Base-by-base conservation (phyloP, 1,140 invertebrate species). In the Dendroctonus valens region DNA sequence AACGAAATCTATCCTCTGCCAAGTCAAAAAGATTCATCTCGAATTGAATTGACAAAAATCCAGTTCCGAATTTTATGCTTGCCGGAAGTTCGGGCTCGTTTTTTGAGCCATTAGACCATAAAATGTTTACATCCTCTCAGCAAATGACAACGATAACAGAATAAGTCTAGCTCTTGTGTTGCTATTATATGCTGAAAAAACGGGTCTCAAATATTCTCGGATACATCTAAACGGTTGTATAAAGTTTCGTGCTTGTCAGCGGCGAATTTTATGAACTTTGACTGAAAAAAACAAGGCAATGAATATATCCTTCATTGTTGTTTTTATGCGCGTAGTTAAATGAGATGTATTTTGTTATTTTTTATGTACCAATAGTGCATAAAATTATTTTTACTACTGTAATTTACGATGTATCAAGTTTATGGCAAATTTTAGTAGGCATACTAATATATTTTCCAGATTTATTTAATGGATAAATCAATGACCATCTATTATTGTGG, bases 201-300 rank as follows among this genome's bases (percentile, higher is more conserved):
- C 53, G 41, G 8, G 41, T 42, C 60, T 14, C 40, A 44, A 53
- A 54, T 41, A 53, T 49, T 63, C 54, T 54, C 53, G 51, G 41
- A 63, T 63, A 63, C 41, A 63, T 54, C 60, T 42, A 63, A 63
- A 63, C 54, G 60, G 51, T 37, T 38, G 41, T 53, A 54, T 63
- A 63, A 63, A 63, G 40, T 63, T 63, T 63, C 60, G 54, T 63
- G 60, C 60, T 54, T 63, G 60, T 63, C 60, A 63, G 41, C 14
- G 39, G 8, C 40, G 54, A 12, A 41, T 63, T 61, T 63, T 63
- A 63, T 63, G 11, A n/a, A 4, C 51, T 54, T 63, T 46, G 42
- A 46, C 14, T 7, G 38, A 51, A 61, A 61, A 61, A 63, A 63
- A 63, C 60, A 63, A 44, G 51, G 12, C 50, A 39, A 44, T 63